Conservation (phyloP, 2,113 vertebrate genomes). For the Trichechus manatus region DNA sequence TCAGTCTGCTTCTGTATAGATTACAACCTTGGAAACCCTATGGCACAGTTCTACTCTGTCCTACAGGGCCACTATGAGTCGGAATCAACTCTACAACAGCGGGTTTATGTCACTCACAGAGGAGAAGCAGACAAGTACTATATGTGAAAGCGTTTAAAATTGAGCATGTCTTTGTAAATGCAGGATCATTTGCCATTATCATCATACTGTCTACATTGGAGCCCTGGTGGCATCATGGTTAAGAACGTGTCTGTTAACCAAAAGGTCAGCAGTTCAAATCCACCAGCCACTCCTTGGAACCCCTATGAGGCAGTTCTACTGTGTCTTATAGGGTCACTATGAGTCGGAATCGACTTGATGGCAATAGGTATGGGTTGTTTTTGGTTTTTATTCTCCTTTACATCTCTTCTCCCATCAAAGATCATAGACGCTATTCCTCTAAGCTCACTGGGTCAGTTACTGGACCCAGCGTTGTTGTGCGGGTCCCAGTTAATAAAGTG, state of each 20-base stretch:
- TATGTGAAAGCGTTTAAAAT: not conserved
- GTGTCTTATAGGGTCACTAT: too few species aligned
- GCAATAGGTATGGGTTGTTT: too few species aligned
- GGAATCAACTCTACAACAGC: not conserved
- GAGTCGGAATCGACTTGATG: too few species aligned
- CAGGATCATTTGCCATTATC: not conserved
- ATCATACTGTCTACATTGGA: not conserved
- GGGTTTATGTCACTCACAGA: not conserved
- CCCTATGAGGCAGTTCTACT: too few species aligned
- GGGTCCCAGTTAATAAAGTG: not conserved
- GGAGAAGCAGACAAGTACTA: not conserved
- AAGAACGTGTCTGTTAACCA: too few species aligned
- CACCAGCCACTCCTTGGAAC: too few species aligned
- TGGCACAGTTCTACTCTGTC: not conserved
- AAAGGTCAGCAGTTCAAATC: too few species aligned
- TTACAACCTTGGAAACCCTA: not conserved
- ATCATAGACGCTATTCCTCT: not conserved
- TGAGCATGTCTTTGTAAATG: not conserved
- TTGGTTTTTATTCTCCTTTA: not conserved
- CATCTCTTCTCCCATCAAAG: too few species aligned
- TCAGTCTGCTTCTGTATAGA: not conserved
- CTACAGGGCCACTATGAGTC: not conserved
- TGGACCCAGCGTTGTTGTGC: not conserved
- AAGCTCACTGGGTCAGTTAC: not conserved
- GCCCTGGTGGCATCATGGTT: too few species aligned